Conservation (phyloP, 2,113 vertebrate genomes). For the Echinops telfairi region DNA sequence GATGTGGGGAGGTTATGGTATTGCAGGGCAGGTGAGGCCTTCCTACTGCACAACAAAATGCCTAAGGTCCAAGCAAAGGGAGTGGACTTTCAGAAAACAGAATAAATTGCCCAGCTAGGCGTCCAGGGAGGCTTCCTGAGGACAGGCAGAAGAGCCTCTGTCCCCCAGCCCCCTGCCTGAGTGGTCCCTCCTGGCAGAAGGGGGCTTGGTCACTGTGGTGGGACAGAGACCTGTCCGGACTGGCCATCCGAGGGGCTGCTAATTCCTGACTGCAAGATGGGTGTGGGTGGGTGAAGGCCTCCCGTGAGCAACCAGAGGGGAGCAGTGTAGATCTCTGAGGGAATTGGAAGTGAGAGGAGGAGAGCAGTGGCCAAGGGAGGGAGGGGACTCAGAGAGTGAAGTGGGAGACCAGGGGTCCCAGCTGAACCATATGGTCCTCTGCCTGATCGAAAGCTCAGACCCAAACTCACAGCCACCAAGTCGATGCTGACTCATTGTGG, state of each 20-base stretch:
- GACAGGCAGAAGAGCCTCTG: not conserved
- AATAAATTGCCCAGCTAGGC: not conserved
- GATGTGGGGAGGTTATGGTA: not conserved
- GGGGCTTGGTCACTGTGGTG: not conserved
- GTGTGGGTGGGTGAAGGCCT: not conserved
- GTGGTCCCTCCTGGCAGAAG: not conserved
- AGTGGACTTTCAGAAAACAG: not conserved
- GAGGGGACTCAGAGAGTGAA: not conserved
- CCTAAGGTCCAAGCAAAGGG: not conserved
- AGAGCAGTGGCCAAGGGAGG: not conserved
- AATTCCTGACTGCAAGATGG: not conserved
- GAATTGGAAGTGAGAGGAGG: not conserved
- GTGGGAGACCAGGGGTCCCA: not conserved
- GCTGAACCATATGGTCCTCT: not conserved
- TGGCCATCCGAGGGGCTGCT: too few species aligned
- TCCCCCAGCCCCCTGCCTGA: not conserved
- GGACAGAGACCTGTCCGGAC: not conserved
- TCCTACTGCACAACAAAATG: not conserved
- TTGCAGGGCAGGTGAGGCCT: not conserved
- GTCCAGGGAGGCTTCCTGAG: not conserved
- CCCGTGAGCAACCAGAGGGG: not conserved
- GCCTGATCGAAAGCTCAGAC: too few species aligned
- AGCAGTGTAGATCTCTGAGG: not conserved
- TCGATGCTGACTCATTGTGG: too few species aligned
- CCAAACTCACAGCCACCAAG: not conserved